These are phyloP conservation scores for Malurus leucopterus DNA, from an alignment of 2,797 vertebrate genomes.

Conservation along the genomic window DNA sequence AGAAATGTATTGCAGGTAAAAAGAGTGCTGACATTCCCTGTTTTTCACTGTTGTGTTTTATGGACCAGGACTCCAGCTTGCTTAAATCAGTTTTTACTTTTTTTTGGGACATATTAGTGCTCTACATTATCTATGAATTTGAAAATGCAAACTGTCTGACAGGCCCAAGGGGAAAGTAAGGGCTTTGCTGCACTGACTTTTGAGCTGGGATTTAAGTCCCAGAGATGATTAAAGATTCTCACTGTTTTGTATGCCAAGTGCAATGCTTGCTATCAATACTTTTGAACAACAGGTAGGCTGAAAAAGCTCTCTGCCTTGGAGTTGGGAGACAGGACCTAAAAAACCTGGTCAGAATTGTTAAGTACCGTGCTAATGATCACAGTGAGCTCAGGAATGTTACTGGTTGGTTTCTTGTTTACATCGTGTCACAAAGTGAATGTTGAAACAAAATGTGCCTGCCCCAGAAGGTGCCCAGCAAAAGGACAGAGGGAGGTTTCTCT, in stretches of 20 bases:
- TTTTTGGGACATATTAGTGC: neutral
- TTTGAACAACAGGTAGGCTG: neutral
- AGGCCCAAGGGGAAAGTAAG: neutral
- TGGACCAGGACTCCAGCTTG: neutral
- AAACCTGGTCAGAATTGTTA: neutral
- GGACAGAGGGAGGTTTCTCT: neutral
- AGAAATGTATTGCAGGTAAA: neutral
- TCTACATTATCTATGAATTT: neutral
- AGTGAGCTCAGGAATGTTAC: neutral
- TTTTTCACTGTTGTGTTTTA: neutral
- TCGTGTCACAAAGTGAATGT: neutral
- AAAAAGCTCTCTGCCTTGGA: neutral
- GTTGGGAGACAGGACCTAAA: neutral
- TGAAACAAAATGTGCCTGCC: neutral
- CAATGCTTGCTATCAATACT: neutral
- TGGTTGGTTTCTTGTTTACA: neutral
- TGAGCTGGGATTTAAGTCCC: neutral
- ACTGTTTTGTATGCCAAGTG: neutral
- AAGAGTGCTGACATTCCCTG: neutral
- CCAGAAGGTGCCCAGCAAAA: rapidly evolving
- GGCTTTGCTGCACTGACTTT: neutral
- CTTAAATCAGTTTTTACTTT: neutral
- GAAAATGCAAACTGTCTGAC: neutral
- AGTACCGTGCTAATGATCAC: neutral
- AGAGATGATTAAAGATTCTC: neutral